Evolutionary conservation across 64 coral and sea anemone genomes (phyloP).

Genomic region (Montipora foliosa): DNA sequence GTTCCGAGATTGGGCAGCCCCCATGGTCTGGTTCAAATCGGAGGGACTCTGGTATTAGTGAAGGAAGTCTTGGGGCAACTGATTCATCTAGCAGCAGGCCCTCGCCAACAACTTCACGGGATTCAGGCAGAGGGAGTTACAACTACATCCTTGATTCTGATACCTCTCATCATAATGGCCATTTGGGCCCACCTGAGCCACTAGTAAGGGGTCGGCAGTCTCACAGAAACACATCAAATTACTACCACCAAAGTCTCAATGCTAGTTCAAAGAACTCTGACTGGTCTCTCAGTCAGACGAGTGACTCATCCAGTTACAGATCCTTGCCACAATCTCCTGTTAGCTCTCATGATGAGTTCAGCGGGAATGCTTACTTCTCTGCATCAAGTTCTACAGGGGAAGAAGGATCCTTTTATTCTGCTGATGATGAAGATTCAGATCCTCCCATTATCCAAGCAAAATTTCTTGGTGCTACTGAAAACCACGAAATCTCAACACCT

Average conservation of each 20-base stretch:
- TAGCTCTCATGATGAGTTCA: constrained; percentile 61
- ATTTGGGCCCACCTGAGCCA: constrained; percentile 64
- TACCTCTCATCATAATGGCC: constrained; percentile 65
- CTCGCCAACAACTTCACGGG: constrained; percentile 67
- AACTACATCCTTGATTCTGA: constrained; percentile 84
- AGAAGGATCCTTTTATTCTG: constrained; percentile 78
- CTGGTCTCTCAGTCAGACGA: constrained; percentile 39
- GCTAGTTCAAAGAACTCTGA: constrained; percentile 51
- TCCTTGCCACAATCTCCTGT: constrained; percentile 72
- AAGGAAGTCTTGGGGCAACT: constrained; percentile 71
- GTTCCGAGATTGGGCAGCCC: constrained; percentile 13
- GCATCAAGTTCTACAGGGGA: constrained; percentile 69
- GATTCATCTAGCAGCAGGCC: constrained; percentile 69
- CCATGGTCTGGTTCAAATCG: constrained; percentile 31
- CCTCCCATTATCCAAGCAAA: constrained; percentile 69
- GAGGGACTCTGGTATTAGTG: constrained; percentile 97
- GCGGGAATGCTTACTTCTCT: constrained; percentile 63
- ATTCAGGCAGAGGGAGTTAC: constrained; percentile 84
- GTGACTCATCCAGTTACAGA: constrained; percentile 43
- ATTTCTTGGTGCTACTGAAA: constrained; percentile 84
- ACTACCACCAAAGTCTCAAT: not conserved
- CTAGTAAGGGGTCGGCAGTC: not conserved
- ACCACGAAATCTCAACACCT: constrained; percentile 62
- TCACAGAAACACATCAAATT: constrained; percentile 21
- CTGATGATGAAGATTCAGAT: constrained; percentile 82